Conservation (phyloP, 2,888 invertebrate species). For the Eupithecia subfuscata region DNA sequence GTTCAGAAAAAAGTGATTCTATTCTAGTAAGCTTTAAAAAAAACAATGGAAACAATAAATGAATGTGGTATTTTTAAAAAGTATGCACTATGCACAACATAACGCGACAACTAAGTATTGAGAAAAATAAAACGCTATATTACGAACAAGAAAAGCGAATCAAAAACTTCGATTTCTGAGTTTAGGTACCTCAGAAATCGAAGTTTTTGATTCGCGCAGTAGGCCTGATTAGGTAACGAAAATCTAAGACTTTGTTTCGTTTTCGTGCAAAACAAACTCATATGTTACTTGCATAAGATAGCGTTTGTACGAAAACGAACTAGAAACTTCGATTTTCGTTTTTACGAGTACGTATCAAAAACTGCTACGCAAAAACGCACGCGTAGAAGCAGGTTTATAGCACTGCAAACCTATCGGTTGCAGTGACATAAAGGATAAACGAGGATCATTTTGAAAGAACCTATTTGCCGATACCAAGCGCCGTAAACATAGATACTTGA, state of each 20-base stretch:
- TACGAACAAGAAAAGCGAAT: too few species aligned
- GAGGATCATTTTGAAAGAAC: background rate
- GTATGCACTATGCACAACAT: background rate
- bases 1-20: background rate
- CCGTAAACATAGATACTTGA: background rate
- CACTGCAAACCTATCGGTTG: background rate
- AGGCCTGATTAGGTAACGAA: background rate
- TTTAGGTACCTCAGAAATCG: too few species aligned
- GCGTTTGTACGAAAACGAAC: background rate
- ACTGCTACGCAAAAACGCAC: background rate
- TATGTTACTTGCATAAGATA: background rate
- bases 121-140: too few species aligned
- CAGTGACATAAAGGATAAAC: conserved; percentile 1
- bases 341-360: background rate
- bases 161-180: too few species aligned
- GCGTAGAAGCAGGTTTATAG: conserved; percentile 1
- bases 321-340: background rate
- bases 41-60: too few species aligned
- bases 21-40: too few species aligned
- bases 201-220: too few species aligned
- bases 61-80: background rate
- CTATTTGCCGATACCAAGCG: background rate
- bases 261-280: background rate
- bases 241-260: background rate
- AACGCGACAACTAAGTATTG: background rate